Evolutionary conservation across 2,113 vertebrate genomes (phyloP), one percentile per base, ranked within the genome.

Genomic region (Pyrgilauda ruficollis): DNA sequence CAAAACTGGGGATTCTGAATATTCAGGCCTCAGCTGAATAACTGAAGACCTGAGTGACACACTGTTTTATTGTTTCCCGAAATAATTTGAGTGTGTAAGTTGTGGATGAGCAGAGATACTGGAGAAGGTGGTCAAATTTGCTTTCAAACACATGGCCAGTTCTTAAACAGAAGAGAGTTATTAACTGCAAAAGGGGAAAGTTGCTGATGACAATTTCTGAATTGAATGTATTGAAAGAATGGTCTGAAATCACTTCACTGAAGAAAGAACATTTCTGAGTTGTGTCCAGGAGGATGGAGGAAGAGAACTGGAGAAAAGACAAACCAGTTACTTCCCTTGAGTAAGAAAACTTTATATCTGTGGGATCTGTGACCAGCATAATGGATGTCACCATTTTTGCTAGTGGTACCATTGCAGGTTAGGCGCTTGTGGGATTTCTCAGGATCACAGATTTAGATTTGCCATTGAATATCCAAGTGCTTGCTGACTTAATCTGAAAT

Each of bases 1-100:
- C 64, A 89, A 95, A 96, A 94, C 55, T n/a, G 56, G 69, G 64
- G 49, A 93, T 92, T 88, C 79, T 94, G 61, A 93, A 80, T 89
- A 94, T 76, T 85, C 70, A 85, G 63, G 63, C 74, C 78, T 85
- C 81, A 73, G 55, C 58, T 92, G 87, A 95, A 89, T 91, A 84
- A 78, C 77, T 78, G 80, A 89, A 84, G 91, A 72, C 52, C 56
- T 75, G 47, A 87, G 41, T 79, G 84, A 84, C 78, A 76, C 33
- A 76, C 33, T 44, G 6, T 82, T 95, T 82, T 69, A 68, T 79
- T 92, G 24, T 79, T 96, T 91, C 56, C n/a, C 3, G 44, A 82
- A 87, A 39, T 72, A 87, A n/a, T 49, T 30, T 26, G 47, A 26
- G 46, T 0, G 2, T 12, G 1, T 49, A 66, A 52, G 30, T 47